Evolutionary conservation across 64 coral and sea anemone species (phyloP).

Genomic region (Porites australiensis): DNA sequence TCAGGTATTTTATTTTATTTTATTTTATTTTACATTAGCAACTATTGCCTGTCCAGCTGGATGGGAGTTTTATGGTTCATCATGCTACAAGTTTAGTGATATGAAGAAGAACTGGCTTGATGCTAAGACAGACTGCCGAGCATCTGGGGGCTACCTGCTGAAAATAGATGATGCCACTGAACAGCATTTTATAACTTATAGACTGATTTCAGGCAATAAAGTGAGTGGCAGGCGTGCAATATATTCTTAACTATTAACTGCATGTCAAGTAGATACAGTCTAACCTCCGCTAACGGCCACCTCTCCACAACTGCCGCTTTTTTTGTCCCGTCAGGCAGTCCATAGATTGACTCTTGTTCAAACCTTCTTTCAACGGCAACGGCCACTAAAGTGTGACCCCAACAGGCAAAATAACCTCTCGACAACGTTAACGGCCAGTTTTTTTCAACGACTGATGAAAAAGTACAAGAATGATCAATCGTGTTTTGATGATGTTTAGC

Average conservation of each 20-base stretch:
- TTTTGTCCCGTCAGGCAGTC: too few species aligned
- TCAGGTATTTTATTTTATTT: neutral
- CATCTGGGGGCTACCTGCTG: slow-evolving; percentile 69
- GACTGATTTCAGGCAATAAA: neutral
- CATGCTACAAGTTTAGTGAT: slow-evolving; percentile 82
- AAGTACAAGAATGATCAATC: neutral
- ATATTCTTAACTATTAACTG: too few species aligned
- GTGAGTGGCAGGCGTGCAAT: neutral
- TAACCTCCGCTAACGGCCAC: too few species aligned
- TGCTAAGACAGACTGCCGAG: slow-evolving; percentile 75
- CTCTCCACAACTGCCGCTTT: too few species aligned
- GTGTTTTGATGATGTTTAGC: neutral
- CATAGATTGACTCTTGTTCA: too few species aligned
- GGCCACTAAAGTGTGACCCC: too few species aligned
- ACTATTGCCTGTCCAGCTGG: slow-evolving; percentile 75
- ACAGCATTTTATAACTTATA: slow-evolving; percentile 72
- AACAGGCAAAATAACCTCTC: too few species aligned
- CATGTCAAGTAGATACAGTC: too few species aligned
- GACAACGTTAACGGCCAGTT: too few species aligned
- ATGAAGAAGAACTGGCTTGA: slow-evolving; percentile 62
- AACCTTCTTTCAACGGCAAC: too few species aligned
- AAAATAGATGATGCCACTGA: slow-evolving; percentile 78
- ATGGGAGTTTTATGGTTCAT: slow-evolving; percentile 79
- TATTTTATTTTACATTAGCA: slow-evolving; percentile 39
- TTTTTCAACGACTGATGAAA: too few species aligned